phyloP scores from a whole-genome alignment of 1,140 invertebrate genomes.

The Pseudomyrmex concolor region DNA sequence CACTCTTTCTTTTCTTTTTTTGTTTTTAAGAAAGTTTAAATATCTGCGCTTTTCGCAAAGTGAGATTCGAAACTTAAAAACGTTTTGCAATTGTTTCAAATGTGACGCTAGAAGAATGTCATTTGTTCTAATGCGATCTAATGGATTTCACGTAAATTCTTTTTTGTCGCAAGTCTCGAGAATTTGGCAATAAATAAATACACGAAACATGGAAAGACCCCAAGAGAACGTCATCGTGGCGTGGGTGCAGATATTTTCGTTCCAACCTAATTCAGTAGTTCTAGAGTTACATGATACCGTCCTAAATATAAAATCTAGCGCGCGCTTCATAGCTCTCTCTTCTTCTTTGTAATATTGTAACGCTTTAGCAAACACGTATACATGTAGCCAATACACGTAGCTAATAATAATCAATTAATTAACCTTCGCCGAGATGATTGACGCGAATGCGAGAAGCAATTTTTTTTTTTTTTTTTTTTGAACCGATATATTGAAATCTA shows the following conservation, averaged over 20 bases:
- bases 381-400: not conserved
- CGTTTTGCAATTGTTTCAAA: not conserved
- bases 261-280: conserved; percentile 84
- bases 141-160: too few species aligned
- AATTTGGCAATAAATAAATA: conserved; percentile 62
- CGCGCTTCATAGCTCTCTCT: conserved; percentile 54
- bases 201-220: conserved; percentile 55
- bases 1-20: not conserved
- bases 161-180: not conserved
- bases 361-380: not conserved
- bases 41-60: not conserved
- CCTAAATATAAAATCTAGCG: conserved; percentile 84
- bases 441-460: not conserved
- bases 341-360: conserved; percentile 66
- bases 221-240: conserved; percentile 52
- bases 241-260: conserved; percentile 81
- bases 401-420: conserved; percentile 27
- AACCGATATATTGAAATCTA: not conserved
- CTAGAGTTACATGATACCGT: conserved; percentile 79
- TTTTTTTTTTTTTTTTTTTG: not conserved
- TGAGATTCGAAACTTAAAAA: not conserved
- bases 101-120: too few species aligned
- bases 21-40: too few species aligned
- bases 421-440: not conserved
- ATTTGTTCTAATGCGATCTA: too few species aligned